Base-by-base conservation (phyloP, 1,140 invertebrate genomes). In the Lepidurus arcticus region DNA sequence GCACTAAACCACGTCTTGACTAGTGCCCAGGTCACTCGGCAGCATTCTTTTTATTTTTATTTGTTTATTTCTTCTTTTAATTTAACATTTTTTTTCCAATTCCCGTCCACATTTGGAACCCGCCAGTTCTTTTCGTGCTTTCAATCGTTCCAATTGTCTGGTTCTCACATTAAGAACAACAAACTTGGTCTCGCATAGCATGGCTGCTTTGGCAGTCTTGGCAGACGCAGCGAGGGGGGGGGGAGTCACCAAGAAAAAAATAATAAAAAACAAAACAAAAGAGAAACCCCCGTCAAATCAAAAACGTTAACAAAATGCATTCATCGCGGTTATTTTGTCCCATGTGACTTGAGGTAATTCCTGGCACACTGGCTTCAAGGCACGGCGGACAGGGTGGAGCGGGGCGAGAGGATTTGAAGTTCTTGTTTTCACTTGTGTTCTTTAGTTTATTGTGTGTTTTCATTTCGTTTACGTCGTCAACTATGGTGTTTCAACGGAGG, bases 321-420 rank as follows among this genome's bases (percentile, higher is more conserved):
- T 65, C 53, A 65, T 65, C 53, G 53, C 53, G 53, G 16, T 65
- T 65, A 65, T 65, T 65, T 65, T 65, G 53, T 16, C 53, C 53
- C 53, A 65, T 65, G 53, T 65, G 53, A 65, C 53, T 65, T 65
- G 53, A 65, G 53, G 53, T 65, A 65, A 65, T 65, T 65, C 53
- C 53, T 65, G 53, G 53, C 53, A 65, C 53, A 65, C 53, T 65
- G 53, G 53, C 53, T 65, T 65, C 53, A 65, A 65, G 53, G 53
- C 53, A 65, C 53, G 53, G 53, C 53, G 53, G 53, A 65, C 53
- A 65, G 21, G 53, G 53, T n/a, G 16, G 53, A 65, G 53, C 21
- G 53, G 53, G 53, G 21, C 21, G 7, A 7, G 21, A 65, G 21
- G 53, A 7, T 65, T 65, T 65, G 16, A 65, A 65, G 53, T 65